phyloP scores from a whole-genome alignment of 2,797 vertebrate genomes.

The Urophycis tenuis region DNA sequence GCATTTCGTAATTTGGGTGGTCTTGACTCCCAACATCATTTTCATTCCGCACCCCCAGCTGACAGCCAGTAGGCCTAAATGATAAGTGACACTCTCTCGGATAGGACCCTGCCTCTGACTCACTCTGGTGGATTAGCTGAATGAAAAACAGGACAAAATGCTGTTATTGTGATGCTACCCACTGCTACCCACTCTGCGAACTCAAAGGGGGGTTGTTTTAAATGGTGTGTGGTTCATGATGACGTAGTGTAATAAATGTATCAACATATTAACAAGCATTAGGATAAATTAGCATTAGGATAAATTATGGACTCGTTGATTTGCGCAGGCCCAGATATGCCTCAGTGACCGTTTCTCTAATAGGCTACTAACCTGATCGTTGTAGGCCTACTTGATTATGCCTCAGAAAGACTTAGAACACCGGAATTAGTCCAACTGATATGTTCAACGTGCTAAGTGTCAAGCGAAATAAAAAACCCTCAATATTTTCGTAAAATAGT shows the following conservation, averaged over 20 bases:
- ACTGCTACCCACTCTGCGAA: too few species aligned
- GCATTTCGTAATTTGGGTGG: background rate
- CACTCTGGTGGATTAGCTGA: background rate
- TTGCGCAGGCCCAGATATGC: background rate
- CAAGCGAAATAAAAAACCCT: background rate
- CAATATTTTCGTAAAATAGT: too few species aligned
- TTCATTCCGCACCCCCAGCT: background rate
- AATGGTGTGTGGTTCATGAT: background rate
- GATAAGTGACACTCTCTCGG: background rate
- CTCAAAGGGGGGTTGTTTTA: background rate
- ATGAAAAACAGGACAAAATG: too few species aligned
- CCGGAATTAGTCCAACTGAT: too few species aligned
- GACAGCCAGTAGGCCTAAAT: background rate
- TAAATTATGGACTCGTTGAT: background rate
- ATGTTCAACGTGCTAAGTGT: background rate
- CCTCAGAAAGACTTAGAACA: background rate
- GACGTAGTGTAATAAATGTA: background rate
- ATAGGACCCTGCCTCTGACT: background rate
- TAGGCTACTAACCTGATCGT: background rate
- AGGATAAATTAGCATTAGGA: too few species aligned
- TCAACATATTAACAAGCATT: background rate
- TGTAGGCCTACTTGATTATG: too few species aligned
- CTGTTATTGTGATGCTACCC: background rate
- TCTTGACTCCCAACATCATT: background rate
- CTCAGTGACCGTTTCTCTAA: background rate